Conservation (phyloP, 2,797 vertebrate species). For the Tarsius wallacei region DNA sequence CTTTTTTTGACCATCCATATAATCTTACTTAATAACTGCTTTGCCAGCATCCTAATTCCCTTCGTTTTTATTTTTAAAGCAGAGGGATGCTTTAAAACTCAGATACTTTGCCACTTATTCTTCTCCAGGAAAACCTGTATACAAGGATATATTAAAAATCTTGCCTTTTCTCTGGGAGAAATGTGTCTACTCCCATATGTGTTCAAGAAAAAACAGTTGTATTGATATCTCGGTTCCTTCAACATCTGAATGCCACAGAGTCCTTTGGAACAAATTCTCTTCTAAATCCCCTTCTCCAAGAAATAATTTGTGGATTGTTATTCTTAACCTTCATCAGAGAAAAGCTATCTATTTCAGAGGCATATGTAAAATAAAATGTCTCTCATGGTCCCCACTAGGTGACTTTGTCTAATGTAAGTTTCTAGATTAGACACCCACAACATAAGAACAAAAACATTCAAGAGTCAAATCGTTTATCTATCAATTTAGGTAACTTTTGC, state of each 20-base stretch:
- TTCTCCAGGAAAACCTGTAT: not conserved
- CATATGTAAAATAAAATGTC: not conserved
- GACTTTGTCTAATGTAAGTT: slow-evolving; percentile 45
- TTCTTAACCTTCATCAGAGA: not conserved
- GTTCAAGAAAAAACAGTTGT: slow-evolving; percentile 34
- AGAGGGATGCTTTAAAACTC: slow-evolving; percentile 5
- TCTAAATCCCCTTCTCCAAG: not conserved
- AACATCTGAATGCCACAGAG: not conserved
- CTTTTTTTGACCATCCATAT: not conserved
- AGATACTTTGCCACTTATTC: not conserved
- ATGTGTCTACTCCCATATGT: not conserved
- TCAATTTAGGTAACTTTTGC: not conserved
- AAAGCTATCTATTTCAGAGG: not conserved
- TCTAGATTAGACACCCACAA: not conserved
- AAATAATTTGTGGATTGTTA: not conserved
- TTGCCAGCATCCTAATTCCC: not conserved
- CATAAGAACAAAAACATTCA: not conserved
- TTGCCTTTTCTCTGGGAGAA: not conserved
- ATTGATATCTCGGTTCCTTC: not conserved
- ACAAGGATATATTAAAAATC: not conserved
- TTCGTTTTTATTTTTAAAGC: slow-evolving; percentile 32
- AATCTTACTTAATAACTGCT: slow-evolving; percentile 2
- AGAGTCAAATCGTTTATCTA: not conserved
- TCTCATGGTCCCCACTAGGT: not conserved
- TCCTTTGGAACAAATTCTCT: slow-evolving; percentile 6